Percentiles rank a stretch among this genome's conserved stretches.
These are phyloP conservation scores for Enchytraeus crypticus DNA, from an alignment of 2,888 invertebrate genomes.

Conservation along the genomic window DNA sequence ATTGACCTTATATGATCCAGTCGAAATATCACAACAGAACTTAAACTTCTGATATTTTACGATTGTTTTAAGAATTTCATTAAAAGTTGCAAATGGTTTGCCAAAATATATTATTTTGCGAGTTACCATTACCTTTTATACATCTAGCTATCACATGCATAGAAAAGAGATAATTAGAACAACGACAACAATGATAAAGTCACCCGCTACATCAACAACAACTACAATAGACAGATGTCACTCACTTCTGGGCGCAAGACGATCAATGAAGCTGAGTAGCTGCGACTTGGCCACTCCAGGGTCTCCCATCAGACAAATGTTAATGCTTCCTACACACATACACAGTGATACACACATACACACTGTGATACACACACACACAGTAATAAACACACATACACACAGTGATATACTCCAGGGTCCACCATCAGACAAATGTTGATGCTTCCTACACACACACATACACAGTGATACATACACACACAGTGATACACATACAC, in stretches of 20 bases:
- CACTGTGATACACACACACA: too few relatives aligned
- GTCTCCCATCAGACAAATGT: constrained; percentile 98
- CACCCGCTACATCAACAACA: too few relatives aligned
- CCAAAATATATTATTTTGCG: too few relatives aligned
- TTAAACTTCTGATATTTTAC: neutral
- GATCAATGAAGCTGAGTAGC: constrained; percentile 82
- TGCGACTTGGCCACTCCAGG: constrained; percentile 99
- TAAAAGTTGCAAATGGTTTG: too few relatives aligned
- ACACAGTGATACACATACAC: too few relatives aligned
- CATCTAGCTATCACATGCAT: neutral
- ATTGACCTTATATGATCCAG: neutral
- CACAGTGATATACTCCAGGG: too few relatives aligned
- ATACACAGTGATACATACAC: too few relatives aligned
- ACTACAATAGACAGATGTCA: too few relatives aligned
- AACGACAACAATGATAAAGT: too few relatives aligned
- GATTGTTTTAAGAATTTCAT: neutral
- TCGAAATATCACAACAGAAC: neutral
- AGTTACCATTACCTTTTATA: too few relatives aligned
- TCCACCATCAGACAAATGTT: constrained; percentile 99
- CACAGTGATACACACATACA: too few relatives aligned
- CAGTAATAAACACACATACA: too few relatives aligned
- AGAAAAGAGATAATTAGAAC: neutral
- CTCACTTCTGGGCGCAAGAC: constrained; percentile 70
- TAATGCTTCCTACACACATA: constrained; percentile 62
- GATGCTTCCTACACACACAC: constrained; percentile 58